Evolutionary conservation across 1,140 invertebrate genomes (phyloP), one percentile per base, ranked within the genome.

Genomic region (Drosophila paulistorum): DNA sequence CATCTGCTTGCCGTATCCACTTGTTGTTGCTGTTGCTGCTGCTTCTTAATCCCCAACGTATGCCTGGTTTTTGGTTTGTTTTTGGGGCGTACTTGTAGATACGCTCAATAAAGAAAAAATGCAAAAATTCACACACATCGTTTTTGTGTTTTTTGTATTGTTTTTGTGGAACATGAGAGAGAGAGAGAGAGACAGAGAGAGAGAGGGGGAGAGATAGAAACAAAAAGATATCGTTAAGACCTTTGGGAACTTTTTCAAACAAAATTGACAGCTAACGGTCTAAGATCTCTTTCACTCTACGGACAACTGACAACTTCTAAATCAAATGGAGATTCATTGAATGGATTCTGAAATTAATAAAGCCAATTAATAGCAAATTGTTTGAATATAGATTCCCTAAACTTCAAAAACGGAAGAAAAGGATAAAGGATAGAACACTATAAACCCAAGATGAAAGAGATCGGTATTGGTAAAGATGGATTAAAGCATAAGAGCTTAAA

Each of bases 71-170:
- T 48, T 37, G 35, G 45, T 55, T 3, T 7, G 30, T 30, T 30
- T 41, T 77, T 79, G 70, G 77, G 77, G 74, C 70, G 66, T 67
- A 72, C 74, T 65, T 39, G 57, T 63, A 70, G 55, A 72, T 64
- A 66, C 62, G 67, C 71, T 74, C 75, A 75, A 81, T 48, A 86
- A 86, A 76, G 45, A 51, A 59, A 37, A 59, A 33, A 33, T 17
- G 17, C 33, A 59, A 37, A 57, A 57, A 57, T 33, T 30, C 54
- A 57, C 54, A 57, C 23, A 59, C 30, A 35, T 20, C 11, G 33
- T 48, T 7, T 20, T 48, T 48, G 14, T 48, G 30, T 7, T 30
- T 30, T 23, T 26, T 26, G 26, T 26, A 26, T 26, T 26, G 26
- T 48, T 48, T 45, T 20, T 64, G 65, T 79, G 74, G 74, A 65